Evolutionary conservation across 2,888 invertebrate genomes (phyloP).

Genomic region (Nymphalis c-album): DNA sequence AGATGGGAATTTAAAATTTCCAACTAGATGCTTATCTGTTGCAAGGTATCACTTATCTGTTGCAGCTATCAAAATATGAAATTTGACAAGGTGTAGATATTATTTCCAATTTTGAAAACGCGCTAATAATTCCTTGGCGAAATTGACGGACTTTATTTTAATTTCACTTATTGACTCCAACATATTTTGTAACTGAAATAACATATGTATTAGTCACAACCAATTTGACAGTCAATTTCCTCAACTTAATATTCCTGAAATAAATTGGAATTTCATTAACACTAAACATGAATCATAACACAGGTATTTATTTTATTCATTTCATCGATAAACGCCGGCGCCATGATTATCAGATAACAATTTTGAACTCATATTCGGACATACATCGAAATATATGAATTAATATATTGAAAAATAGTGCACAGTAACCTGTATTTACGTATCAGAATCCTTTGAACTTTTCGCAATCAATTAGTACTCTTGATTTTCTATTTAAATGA

Average conservation of each 20-base stretch:
- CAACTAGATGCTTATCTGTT: no score
- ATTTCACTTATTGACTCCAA: not conserved
- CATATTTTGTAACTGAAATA: not conserved
- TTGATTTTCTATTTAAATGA: not conserved
- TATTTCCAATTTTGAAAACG: no score
- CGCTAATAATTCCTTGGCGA: no score
- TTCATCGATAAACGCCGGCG: conserved; percentile 43
- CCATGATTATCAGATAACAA: conserved; percentile 36
- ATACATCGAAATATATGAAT: not conserved
- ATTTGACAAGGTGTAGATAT: no score
- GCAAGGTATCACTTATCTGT: no score
- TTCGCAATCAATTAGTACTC: not conserved
- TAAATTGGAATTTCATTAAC: conserved; percentile 17
- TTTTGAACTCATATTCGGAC: not conserved
- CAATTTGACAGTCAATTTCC: conserved; percentile 1
- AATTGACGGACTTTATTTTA: no score
- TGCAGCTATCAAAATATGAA: no score
- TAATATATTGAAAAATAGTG: conserved; percentile 4
- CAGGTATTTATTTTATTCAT: conserved; percentile 40
- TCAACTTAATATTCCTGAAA: conserved; percentile 22
- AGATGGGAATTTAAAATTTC: no score
- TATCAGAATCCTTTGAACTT: not conserved
- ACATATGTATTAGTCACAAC: not conserved
- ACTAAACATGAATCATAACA: conserved; percentile 40
- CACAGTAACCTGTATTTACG: not conserved